A percentile compares a stretch with the other conserved stretches of the same genome.
These are phyloP conservation scores for Lepidurus couesii DNA, from an alignment of 1,140 invertebrate genomes.

Conservation along the genomic window DNA sequence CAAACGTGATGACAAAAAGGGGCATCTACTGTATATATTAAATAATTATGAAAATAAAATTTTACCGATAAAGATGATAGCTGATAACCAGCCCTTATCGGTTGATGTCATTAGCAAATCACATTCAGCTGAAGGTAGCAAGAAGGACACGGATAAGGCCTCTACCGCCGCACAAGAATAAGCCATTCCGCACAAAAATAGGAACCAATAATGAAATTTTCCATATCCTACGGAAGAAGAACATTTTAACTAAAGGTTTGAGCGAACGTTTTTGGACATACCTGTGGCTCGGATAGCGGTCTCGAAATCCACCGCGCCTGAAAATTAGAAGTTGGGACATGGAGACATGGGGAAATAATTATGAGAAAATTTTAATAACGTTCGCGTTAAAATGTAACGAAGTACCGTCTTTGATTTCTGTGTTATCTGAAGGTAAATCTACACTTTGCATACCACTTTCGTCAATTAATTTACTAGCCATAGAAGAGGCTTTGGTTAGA, in stretches of 20 bases:
- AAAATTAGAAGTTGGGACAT: neutral
- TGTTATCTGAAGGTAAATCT: neutral
- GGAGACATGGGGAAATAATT: neutral
- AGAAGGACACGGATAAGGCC: constrained; percentile 89
- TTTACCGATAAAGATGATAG: constrained; percentile 42
- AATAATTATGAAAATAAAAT: neutral
- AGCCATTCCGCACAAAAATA: constrained; percentile 84
- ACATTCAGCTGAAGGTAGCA: constrained; percentile 85
- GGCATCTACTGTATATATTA: neutral
- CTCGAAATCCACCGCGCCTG: constrained; percentile 34
- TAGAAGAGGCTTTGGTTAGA: neutral
- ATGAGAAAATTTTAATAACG: neutral
- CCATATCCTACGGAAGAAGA: constrained; percentile 65
- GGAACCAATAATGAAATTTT: constrained; percentile 79
- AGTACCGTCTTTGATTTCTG: neutral
- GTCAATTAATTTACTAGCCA: neutral
- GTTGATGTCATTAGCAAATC: constrained; percentile 78
- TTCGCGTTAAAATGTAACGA: neutral
- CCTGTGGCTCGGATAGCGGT: constrained; percentile 34
- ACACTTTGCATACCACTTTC: neutral
- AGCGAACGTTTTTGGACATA: constrained; percentile 27
- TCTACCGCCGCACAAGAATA: constrained; percentile 94
- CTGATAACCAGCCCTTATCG: constrained; percentile 79
- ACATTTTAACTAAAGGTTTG: neutral
- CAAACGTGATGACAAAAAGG: too few relatives aligned